Evolutionary conservation across 2,888 invertebrate species (phyloP), one percentile per base, ranked within the genome.

Genomic region (Sarcophaga subvicina): DNA sequence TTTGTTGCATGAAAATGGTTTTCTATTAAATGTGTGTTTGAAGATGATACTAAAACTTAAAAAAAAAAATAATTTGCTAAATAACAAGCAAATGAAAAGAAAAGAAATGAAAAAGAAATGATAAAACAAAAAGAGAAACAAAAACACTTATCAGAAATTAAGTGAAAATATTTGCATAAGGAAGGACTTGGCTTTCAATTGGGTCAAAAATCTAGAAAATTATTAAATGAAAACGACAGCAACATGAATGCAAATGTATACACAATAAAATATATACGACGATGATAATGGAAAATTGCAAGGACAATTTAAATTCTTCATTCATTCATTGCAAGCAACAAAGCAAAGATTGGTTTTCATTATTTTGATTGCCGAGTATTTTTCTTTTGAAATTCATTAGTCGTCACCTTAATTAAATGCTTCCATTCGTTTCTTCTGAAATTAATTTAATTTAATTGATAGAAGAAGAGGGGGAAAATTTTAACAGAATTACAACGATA

Each of bases 111-210:
- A 14, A 64, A 37, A 1, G 37, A 10, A 37, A 37, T 37, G 12
- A 54, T 10, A 25, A 60, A 62, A 60, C 45, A 37, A 47, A 22
- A 69, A 47, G 3, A 22, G 45, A 49, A 54, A 17, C 70, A 86
- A 67, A 64, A 81, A 76, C 81, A 87, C 84, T 87, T 84, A 84
- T 82, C 81, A 79, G 76, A 87, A 84, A 84, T 87, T 81, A 72
- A 87, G 87, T 81, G 87, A 84, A 84, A 84, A 84, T 87, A 87
- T 87, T 87, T 87, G 84, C 84, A 84, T 87, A 84, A 77, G 72
- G 73, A 84, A 77, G 72, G 73, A 76, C 78, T 81, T 87, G 81
- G 78, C 79, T 87, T 87, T 82, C 87, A 87, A 84, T 84, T 87
- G 81, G 79, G 84, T 84, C 84, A 79, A 80, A 85, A 87, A 79